These are phyloP conservation scores for Bombus polaris DNA, from an alignment of 1,140 invertebrate genomes.

Conservation along the genomic window DNA sequence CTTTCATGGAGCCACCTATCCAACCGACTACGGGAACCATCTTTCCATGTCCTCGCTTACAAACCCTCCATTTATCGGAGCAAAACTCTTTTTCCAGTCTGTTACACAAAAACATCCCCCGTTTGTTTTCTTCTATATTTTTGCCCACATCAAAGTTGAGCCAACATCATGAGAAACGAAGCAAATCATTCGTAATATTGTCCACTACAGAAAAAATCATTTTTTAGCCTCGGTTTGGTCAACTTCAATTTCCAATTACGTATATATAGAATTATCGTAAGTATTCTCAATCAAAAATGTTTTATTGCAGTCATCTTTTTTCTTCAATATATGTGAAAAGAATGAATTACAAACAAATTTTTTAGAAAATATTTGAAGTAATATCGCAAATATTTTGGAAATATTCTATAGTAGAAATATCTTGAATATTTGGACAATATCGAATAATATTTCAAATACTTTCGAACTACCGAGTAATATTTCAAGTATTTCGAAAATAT, in stretches of 20 bases:
- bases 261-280: neutral
- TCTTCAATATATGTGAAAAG: no score
- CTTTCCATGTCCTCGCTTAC: neutral
- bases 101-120: neutral
- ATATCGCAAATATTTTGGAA: neutral
- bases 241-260: neutral
- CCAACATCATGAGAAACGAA: neutral
- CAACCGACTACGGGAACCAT: neutral
- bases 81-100: neutral
- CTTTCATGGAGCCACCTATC: neutral
- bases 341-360: neutral
- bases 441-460: neutral
- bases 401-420: neutral
- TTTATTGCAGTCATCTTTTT: neutral
- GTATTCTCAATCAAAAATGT: neutral
- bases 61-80: constrained; percentile 5
- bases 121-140: neutral
- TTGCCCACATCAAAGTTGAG: neutral
- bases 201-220: neutral
- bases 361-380: no score
- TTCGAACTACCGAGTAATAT: no score
- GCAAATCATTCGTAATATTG: neutral
- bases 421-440: neutral
- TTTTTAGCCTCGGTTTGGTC: neutral
- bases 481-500: neutral